Base-by-base conservation (phyloP, 2,888 invertebrate species). In the Rhaphigaster nebulosa region DNA sequence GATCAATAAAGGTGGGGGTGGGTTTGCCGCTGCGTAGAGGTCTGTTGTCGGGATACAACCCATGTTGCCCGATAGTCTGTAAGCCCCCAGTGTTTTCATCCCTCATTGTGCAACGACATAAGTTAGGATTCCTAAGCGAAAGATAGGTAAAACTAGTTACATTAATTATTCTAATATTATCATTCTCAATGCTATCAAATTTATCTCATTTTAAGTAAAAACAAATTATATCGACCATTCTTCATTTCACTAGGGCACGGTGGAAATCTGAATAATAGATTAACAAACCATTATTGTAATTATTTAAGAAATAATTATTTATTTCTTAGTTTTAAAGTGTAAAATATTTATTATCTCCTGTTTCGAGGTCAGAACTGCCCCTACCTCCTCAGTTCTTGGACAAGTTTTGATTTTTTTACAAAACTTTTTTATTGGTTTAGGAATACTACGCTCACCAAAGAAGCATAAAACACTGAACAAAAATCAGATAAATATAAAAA, bases 11-110 rank as follows among this genome's bases (percentile, higher is more conserved):
- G 29, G 70, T 38, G 70, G 70, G 70, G 34, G n/a, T 29, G 65
- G 29, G n/a, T 65, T 65, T 5, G 65, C 15, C 15, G 70, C 70
- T 70, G 70, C 70, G 70, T 70, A 70, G 70, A 70, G 70, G 34
- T 70, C 70, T 70, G 70, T 70, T 70, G 70, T 34, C 70, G 70
- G 70, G 70, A 70, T 70, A 70, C 70, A 70, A 70, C 34, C 70
- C 70, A 70, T 70, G 70, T 70, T 70, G 70, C 34, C 70, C 20
- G 34, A 34, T 70, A 5, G 34, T 70, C 70, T 34, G 70, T 34
- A 70, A 65, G 70, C 70, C 38, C 34, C 15, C 20, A 34, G 70
- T 70, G 70, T 70, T 38, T 18, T 65, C 65, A 70, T 34, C 34
- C 34, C 18, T 34, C 10, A 34, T 70, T 70, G 34, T 70, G 34